phyloP scores from a whole-genome alignment of 2,113 vertebrate species.

The Lycaon pictus region DNA sequence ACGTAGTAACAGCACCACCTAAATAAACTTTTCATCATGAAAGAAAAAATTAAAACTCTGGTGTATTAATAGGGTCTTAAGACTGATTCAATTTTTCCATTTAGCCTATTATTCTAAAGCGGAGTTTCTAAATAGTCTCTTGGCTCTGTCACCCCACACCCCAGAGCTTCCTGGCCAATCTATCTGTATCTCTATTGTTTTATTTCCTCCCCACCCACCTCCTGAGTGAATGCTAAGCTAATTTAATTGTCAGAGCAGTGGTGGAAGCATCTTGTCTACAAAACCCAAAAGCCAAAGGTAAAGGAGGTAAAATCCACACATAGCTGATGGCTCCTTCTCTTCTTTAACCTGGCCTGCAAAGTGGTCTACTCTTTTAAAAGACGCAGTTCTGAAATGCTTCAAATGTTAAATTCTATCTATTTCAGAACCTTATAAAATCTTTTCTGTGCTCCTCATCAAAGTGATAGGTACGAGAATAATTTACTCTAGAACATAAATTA shows the following conservation, averaged over 20 bases:
- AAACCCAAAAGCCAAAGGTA: conserved; percentile 19
- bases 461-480: background rate
- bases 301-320: background rate
- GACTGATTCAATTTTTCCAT: background rate
- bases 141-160: conserved; percentile 31
- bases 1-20: background rate
- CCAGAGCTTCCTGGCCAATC: conserved; percentile 65
- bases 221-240: conserved; percentile 54
- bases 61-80: background rate
- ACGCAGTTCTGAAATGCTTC: background rate
- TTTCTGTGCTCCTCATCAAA: conserved; percentile 24
- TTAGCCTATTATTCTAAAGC: conserved; percentile 30
- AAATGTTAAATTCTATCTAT: background rate
- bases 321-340: background rate
- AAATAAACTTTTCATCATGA: background rate
- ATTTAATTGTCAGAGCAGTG: background rate
- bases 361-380: background rate
- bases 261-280: background rate
- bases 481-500: background rate
- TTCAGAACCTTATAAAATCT: background rate
- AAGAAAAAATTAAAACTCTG: background rate
- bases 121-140: conserved; percentile 27
- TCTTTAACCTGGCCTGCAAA: background rate
- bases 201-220: conserved; percentile 77
- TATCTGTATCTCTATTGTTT: conserved; percentile 73